These are phyloP conservation scores for Gryllus bimaculatus DNA, from an alignment of 1,140 invertebrate species.

Conservation along the genomic window DNA sequence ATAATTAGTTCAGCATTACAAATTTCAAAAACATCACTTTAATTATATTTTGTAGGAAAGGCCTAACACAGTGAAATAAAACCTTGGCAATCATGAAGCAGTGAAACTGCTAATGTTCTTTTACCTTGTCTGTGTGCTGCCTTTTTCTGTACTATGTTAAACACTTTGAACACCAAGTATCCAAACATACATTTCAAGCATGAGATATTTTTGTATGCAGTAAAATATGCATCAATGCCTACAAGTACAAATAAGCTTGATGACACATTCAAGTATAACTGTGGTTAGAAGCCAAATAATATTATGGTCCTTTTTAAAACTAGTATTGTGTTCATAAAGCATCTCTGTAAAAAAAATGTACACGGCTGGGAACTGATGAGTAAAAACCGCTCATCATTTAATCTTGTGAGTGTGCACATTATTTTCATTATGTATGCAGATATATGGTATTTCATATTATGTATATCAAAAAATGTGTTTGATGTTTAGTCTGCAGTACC, in stretches of 20 bases:
- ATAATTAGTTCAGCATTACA: not conserved
- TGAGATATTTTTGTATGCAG: conserved; percentile 1
- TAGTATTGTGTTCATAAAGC: conserved; percentile 1
- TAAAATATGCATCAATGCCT: not conserved
- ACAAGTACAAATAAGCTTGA: not conserved
- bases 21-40: not conserved
- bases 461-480: not conserved
- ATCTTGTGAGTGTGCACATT: not conserved
- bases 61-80: not conserved
- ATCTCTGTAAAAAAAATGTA: not conserved
- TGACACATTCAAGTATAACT: not conserved
- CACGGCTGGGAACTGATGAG: not conserved
- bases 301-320: not conserved
- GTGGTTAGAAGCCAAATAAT: conserved; percentile 4
- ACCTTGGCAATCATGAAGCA: not conserved
- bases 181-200: not conserved
- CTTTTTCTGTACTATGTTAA: not conserved
- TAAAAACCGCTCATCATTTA: not conserved
- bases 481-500: not conserved
- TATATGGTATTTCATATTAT: not conserved
- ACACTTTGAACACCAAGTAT: not conserved
- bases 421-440: not conserved
- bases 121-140: not conserved
- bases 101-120: not conserved
- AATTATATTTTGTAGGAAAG: not conserved